Percentiles rank a stretch among this genome's conserved stretches.
These are phyloP conservation scores for Aplocera efformata DNA, from an alignment of 2,888 invertebrate genomes.

Conservation along the genomic window DNA sequence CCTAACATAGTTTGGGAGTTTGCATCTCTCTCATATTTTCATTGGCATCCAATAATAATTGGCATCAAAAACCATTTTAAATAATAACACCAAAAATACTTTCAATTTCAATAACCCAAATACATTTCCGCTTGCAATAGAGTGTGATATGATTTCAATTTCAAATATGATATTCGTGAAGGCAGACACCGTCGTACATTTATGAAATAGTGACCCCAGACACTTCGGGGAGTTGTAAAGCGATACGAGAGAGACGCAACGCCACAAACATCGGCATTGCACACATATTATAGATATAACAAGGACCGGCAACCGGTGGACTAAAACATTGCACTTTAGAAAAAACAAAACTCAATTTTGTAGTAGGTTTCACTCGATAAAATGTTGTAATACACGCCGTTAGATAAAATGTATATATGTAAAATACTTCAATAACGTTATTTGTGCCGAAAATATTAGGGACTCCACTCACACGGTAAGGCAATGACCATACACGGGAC, in stretches of 20 bases:
- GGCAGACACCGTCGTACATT: slow-evolving; percentile 18
- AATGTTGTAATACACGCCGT: slow-evolving; percentile 79
- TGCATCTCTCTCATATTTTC: slow-evolving; percentile 29
- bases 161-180: slow-evolving; percentile 14
- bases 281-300: slow-evolving; percentile 68
- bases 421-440: slow-evolving; percentile 78
- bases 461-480: slow-evolving; percentile 75
- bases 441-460: slow-evolving; percentile 76
- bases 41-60: neutral
- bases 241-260: slow-evolving; percentile 44
- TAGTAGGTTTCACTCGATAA: slow-evolving; percentile 79
- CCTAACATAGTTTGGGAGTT: slow-evolving; percentile 38
- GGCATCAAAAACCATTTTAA: neutral
- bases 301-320: slow-evolving; percentile 77
- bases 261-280: slow-evolving; percentile 61
- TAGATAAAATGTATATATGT: slow-evolving; percentile 80
- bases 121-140: slow-evolving; percentile 8
- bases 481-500: slow-evolving; percentile 55
- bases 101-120: slow-evolving; percentile 11
- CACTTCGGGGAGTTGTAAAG: slow-evolving; percentile 43
- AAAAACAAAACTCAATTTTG: slow-evolving; percentile 79
- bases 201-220: slow-evolving; percentile 38
- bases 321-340: slow-evolving; percentile 79
- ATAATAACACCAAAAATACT: neutral
- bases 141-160: slow-evolving; percentile 18